Base-by-base conservation (phyloP, 2,797 vertebrate species). In the Clarias platycephalus region DNA sequence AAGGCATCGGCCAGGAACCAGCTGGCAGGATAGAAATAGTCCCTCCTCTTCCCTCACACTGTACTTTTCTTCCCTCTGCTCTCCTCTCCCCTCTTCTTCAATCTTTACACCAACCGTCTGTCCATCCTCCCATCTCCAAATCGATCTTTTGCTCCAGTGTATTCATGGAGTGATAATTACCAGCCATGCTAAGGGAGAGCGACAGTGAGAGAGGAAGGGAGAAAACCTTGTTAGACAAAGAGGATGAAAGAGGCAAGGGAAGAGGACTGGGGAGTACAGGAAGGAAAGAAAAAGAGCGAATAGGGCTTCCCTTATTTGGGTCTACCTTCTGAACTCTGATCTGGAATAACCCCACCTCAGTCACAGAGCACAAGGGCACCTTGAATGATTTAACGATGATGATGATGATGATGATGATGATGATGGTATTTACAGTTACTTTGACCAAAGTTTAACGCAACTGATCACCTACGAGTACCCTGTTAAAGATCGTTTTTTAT, bases 151-250 rank as follows among this genome's bases (percentile, higher is more conserved):
- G 86, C 88, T 92, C 85, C 86, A 44, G 49, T 92, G 91, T 93
- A 92, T 92, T 95, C 91, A 92, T 93, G 87, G 92, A 58, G 53
- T 90, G 89, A 89, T 95, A 94, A 95, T 94, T 94, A 89, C 87
- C 91, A 90, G 90, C 57, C 31, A 44, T 60, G 84, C 40, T 62
- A 74, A 49, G 53, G 58, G 63, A 67, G 66, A 37, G 20, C 34
- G 20, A 28, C 37, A 83, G 75, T n/a, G 79, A 76, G 84, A 44
- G 68, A 60, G 82, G 31, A 31, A 66, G 34, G 37, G 53, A 86
- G 68, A 28, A 72, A 79, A 74, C 49, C 60, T 37, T 66, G 76
- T 67, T 74, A 77, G 76, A 79, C 76, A 63, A 6, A 79, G 24
- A 67, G 80, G n/a, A 16, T 83, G 78, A 83, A 62, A 85, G 83